Evolutionary conservation across 1,140 invertebrate genomes (phyloP).

Genomic region (Penaeus chinensis): DNA sequence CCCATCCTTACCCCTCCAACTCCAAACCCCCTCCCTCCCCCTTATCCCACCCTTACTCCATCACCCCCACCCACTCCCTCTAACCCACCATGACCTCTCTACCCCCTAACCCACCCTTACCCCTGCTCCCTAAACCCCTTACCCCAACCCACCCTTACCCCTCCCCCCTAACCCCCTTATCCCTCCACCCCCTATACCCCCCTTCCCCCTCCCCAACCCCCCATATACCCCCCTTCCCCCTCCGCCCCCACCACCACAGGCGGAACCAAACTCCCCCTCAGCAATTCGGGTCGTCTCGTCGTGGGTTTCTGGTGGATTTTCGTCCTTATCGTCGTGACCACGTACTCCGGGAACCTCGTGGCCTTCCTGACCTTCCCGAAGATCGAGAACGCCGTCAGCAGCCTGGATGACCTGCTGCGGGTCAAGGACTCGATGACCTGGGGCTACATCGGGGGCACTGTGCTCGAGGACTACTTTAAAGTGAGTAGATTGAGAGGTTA

Average conservation of each 20-base stretch:
- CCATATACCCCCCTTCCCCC: background rate
- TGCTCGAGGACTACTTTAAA: conserved; percentile 77
- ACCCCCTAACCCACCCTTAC: background rate
- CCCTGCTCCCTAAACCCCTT: background rate
- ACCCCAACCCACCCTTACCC: background rate
- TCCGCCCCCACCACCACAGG: conserved; percentile 71
- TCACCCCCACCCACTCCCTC: background rate
- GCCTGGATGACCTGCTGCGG: conserved; percentile 77
- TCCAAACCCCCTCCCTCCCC: background rate
- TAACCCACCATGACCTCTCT: background rate
- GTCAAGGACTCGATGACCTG: conserved; percentile 75
- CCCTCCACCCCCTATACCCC: background rate
- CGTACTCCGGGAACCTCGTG: conserved; percentile 92
- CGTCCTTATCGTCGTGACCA: conserved; percentile 88
- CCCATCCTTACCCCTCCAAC: background rate
- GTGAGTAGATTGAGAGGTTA: conserved; percentile 66
- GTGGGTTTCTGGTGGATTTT: conserved; percentile 94
- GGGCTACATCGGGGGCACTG: conserved; percentile 80
- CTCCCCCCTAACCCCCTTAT: background rate
- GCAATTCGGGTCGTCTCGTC: conserved; percentile 87
- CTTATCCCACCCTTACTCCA: background rate
- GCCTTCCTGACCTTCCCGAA: conserved; percentile 92
- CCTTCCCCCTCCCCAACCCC: background rate
- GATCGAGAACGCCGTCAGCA: conserved; percentile 81
- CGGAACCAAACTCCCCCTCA: conserved; percentile 84